Evolutionary conservation across 1,140 invertebrate species (phyloP), one percentile per base, ranked within the genome.

Genomic region (Drosophila littoralis): DNA sequence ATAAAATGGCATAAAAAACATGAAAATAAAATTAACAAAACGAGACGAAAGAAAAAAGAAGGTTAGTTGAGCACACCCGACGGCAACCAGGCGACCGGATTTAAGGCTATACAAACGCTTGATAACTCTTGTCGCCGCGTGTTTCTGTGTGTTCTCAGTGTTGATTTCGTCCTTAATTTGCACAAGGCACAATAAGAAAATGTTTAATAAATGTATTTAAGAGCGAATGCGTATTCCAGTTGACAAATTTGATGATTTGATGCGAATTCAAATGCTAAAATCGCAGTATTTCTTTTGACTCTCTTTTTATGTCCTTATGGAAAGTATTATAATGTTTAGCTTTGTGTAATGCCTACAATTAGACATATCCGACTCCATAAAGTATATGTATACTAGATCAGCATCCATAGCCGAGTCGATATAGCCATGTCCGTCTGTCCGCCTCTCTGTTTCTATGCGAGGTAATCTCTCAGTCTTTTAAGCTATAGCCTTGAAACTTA

Each of bases 21-120:
- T 79, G 84, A 80, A 88, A 88, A 88, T 89, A 84, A 88, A 88
- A 88, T 88, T 89, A 88, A 88, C 73, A 83, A 82, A 80, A 75
- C 64, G 51, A 83, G 65, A 74, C 52, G 38, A 12, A 9, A 55
- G 13, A 38, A 33, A 65, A 57, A 58, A 32, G 35, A 22, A 38
- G 42, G 22, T 71, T 70, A 66, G 65, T 52, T 57, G 36, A 55
- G 28, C 36, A 50, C 68, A 71, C 35, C 61, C 65, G 68, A 36
- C 38, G 45, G 15, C 52, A 66, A 8, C 12, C 32, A 35, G 17
- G 22, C 35, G 57, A 40, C 52, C 38, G 46, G 68, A 71, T 71
- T 70, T 43, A 43, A 32, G 54, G 42, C 60, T 65, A 15, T 22
- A 54, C 55, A 61, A 57, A 54, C 54, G 22, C 22, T 28, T 28